Conservation (phyloP, 2,113 vertebrate genomes). For the Cheilinus undulatus region DNA sequence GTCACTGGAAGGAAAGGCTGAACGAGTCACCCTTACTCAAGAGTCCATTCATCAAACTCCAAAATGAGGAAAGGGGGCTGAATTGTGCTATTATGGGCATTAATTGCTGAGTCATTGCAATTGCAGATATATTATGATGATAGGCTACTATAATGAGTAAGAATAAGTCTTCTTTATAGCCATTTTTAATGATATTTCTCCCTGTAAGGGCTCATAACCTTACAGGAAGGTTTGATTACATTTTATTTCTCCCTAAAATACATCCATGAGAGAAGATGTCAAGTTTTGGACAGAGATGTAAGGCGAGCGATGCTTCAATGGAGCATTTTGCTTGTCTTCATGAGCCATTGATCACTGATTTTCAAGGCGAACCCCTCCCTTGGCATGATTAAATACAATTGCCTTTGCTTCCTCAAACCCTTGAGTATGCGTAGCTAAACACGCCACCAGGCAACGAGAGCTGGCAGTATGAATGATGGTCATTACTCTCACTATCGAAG, state of each 20-base stretch:
- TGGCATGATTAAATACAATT: conserved; percentile 69
- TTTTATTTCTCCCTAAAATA: conserved; percentile 28
- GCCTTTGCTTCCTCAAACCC: conserved; percentile 53
- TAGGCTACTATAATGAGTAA: conserved; percentile 3
- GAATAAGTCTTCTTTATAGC: conserved; percentile 1
- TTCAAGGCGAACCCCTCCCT: conserved; percentile 58
- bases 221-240: neutral
- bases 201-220: conserved; percentile 1
- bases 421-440: conserved; percentile 64
- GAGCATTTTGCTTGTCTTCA: conserved; percentile 36
- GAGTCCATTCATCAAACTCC: conserved; percentile 19
- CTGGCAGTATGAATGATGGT: conserved; percentile 73
- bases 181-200: conserved; percentile 2
- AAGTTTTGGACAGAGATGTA: conserved; percentile 31
- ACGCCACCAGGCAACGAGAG: conserved; percentile 58
- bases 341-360: conserved; percentile 58
- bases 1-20: neutral
- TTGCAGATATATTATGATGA: conserved; percentile 36
- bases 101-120: conserved; percentile 37
- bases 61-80: conserved; percentile 2
- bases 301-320: conserved; percentile 25
- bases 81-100: conserved; percentile 33
- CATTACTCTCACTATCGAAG: conserved; percentile 62
- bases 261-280: conserved; percentile 40
- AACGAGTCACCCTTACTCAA: conserved; percentile 3